Conservation (phyloP, 2,888 invertebrate species). For the Caenorhabditis sp. region DNA sequence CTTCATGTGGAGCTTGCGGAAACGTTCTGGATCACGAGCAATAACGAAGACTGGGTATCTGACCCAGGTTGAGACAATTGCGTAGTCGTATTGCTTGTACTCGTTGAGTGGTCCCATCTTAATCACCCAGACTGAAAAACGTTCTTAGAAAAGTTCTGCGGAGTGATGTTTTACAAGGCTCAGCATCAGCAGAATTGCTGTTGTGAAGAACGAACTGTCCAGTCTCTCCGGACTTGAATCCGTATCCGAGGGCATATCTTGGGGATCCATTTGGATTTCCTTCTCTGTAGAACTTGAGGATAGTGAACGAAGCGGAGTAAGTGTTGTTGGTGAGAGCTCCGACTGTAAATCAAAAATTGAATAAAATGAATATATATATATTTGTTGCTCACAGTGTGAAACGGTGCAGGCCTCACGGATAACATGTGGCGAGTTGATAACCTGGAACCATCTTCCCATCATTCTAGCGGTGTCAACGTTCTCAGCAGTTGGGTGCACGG, state of each 20-base stretch:
- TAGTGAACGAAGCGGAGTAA: slow-evolving; percentile 83
- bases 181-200: slow-evolving; percentile 83
- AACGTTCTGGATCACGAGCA: slow-evolving; percentile 83
- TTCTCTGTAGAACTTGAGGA: slow-evolving; percentile 83
- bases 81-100: slow-evolving; percentile 84
- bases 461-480: slow-evolving; percentile 83
- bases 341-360: slow-evolving; percentile 74
- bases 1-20: slow-evolving; percentile 81
- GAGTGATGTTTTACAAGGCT: slow-evolving; percentile 81
- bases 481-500: slow-evolving; percentile 83
- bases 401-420: slow-evolving; percentile 83
- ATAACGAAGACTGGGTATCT: slow-evolving; percentile 83
- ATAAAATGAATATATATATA: neutral
- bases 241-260: slow-evolving; percentile 83
- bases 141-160: too few relatives aligned
- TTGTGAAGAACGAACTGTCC: slow-evolving; percentile 83
- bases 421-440: slow-evolving; percentile 83
- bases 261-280: slow-evolving; percentile 83
- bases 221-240: slow-evolving; percentile 83
- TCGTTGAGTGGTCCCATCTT: slow-evolving; percentile 83
- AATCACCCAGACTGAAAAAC: slow-evolving; percentile 83
- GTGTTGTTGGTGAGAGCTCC: slow-evolving; percentile 83
- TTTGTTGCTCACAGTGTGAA: slow-evolving; percentile 79
- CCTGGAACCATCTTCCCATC: slow-evolving; percentile 84
- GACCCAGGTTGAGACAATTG: slow-evolving; percentile 81